Conservation (phyloP, 2,113 vertebrate genomes). For the Microtus pennsylvanicus region DNA sequence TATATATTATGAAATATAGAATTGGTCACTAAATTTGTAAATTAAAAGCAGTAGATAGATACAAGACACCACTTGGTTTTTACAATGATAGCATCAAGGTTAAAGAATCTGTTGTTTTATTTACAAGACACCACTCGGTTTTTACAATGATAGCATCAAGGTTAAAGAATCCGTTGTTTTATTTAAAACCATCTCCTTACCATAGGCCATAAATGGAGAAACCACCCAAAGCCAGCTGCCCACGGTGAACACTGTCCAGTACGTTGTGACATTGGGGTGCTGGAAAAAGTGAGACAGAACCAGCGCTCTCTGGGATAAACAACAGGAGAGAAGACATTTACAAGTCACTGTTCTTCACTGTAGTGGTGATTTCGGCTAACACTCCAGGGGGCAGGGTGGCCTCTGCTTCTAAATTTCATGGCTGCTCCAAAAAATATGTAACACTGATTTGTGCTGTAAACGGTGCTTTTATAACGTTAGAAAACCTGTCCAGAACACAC, state of each 20-base stretch:
- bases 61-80: neutral
- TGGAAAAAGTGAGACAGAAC: conserved; percentile 93
- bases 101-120: conserved; percentile 49
- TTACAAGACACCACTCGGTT: neutral
- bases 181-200: conserved; percentile 87
- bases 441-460: neutral
- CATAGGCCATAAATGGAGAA: conserved; percentile 96
- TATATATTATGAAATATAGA: conserved; percentile 27
- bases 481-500: conserved; percentile 5
- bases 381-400: neutral
- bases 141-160: conserved; percentile 18
- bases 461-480: neutral
- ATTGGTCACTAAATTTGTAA: conserved; percentile 18
- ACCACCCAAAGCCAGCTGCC: conserved; percentile 97
- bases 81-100: neutral
- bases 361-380: neutral
- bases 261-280: conserved; percentile 94
- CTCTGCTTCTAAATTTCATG: neutral
- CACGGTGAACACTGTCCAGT: conserved; percentile 95
- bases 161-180: conserved; percentile 39
- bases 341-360: neutral
- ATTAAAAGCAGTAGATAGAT: conserved; percentile 54
- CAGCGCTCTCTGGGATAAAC: conserved; percentile 92
- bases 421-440: neutral
- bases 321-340: conserved; percentile 73